phyloP scores from a whole-genome alignment of 2,113 vertebrate genomes.

The Urocynchramus pylzowi region DNA sequence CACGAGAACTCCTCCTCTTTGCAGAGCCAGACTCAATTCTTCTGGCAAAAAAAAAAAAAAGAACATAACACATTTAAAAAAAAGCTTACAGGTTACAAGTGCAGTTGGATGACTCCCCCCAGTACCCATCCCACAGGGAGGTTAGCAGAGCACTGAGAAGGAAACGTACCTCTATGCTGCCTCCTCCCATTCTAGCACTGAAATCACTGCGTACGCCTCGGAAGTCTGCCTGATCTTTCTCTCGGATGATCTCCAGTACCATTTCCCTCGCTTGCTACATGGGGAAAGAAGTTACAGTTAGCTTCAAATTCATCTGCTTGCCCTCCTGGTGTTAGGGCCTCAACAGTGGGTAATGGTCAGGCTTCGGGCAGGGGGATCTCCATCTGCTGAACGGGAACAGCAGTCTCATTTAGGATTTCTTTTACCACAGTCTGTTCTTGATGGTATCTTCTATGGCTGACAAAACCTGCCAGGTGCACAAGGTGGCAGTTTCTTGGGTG shows the following conservation, averaged over 20 bases:
- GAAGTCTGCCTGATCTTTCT: conserved; percentile 96
- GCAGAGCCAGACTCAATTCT: conserved; percentile 3
- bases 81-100: neutral
- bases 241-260: conserved; percentile 94
- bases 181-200: conserved; percentile 87
- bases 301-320: neutral
- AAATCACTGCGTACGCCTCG: conserved; percentile 86
- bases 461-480: neutral
- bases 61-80: neutral
- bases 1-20: neutral
- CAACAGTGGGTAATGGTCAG: neutral
- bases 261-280: conserved; percentile 95
- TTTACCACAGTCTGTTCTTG: neutral
- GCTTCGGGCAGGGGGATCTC: neutral
- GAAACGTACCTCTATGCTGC: conserved; percentile 88
- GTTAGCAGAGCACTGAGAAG: conserved; percentile 49
- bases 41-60: neutral
- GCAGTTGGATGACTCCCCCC: conserved; percentile 30
- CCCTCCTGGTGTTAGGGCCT: neutral
- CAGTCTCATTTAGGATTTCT: neutral
- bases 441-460: neutral
- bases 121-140: conserved; percentile 30
- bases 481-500: neutral
- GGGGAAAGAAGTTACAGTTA: conserved; percentile 59
- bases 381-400: neutral